phyloP scores from a whole-genome alignment of 2,797 vertebrate species.

The Acanthurus leucopareius region DNA sequence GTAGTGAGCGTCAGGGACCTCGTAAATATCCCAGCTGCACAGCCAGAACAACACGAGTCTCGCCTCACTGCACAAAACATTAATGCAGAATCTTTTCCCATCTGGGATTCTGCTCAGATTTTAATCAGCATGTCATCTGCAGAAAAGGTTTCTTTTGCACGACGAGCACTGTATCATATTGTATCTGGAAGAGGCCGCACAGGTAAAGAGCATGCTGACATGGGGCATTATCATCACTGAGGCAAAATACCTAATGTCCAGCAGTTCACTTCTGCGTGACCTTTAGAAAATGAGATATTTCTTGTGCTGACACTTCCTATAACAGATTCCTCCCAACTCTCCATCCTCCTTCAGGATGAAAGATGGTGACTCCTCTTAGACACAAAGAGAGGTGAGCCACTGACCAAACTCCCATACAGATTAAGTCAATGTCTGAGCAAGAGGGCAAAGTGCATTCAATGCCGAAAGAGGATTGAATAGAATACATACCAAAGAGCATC shows the following conservation, averaged over 20 bases:
- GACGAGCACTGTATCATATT: constrained; percentile 11
- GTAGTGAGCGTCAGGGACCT: constrained; percentile 60
- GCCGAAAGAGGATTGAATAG: constrained; percentile 76
- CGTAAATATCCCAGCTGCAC: constrained; percentile 77
- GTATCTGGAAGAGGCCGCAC: not conserved
- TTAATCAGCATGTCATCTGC: constrained; percentile 55
- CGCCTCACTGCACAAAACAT: constrained; percentile 54
- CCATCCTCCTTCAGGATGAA: not conserved
- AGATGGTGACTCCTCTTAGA: constrained; percentile 34
- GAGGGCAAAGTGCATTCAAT: constrained; percentile 63
- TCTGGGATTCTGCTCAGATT: constrained; percentile 43
- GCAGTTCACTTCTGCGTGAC: constrained; percentile 44
- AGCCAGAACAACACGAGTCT: constrained; percentile 67
- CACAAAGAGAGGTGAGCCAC: constrained; percentile 54
- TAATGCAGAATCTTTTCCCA: constrained; percentile 57
- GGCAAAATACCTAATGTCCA: constrained; percentile 2
- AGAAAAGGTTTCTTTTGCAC: constrained; percentile 18
- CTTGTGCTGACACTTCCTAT: constrained; percentile 54
- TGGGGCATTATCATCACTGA: constrained; percentile 44
- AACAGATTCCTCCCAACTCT: constrained; percentile 24
- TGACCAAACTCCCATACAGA: constrained; percentile 62
- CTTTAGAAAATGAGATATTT: constrained; percentile 60
- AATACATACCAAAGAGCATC: constrained; percentile 67
- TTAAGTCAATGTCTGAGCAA: constrained; percentile 65
- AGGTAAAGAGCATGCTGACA: constrained; percentile 67